A percentile compares a stretch with the other conserved stretches of the same genome.
Conservation (phyloP, 2,888 invertebrate genomes). For the Ganaspis brasiliensis region DNA sequence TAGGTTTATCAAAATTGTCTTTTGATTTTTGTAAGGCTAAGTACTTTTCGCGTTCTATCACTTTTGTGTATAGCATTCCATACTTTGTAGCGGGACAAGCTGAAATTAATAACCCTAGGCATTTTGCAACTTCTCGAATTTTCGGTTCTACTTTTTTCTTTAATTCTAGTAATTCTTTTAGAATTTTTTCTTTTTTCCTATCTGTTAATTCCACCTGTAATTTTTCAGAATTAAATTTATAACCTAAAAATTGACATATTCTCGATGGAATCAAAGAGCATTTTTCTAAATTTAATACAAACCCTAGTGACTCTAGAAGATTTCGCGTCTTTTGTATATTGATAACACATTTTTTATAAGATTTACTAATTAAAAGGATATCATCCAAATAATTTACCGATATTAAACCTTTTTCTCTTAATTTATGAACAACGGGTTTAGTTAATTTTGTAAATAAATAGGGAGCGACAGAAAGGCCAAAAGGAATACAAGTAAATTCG, state of each 20-base stretch:
- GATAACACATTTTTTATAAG: too few species aligned
- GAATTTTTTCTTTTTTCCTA: not conserved
- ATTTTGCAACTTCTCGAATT: not conserved
- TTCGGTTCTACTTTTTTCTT: not conserved
- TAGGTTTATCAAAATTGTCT: not conserved
- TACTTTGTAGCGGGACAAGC: not conserved
- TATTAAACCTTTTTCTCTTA: too few species aligned
- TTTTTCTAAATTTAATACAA: constrained; percentile 34
- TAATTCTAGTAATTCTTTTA: not conserved
- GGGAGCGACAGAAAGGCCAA: too few species aligned
- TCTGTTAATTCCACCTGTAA: not conserved
- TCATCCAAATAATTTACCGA: too few species aligned
- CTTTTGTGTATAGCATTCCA: not conserved
- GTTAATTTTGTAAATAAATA: too few species aligned
- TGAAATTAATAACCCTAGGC: not conserved
- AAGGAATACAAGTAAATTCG: too few species aligned
- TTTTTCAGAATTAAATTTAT: not conserved
- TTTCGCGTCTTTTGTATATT: too few species aligned
- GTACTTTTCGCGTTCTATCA: not conserved
- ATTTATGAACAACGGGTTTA: too few species aligned
- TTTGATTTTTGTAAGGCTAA: not conserved
- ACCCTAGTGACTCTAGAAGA: too few species aligned
- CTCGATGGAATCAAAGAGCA: constrained; percentile 17
- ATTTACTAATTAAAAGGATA: too few species aligned
- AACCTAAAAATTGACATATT: constrained; percentile 43